Conservation (phyloP, 2,888 invertebrate species). For the Hirtodrosophila duncani region DNA sequence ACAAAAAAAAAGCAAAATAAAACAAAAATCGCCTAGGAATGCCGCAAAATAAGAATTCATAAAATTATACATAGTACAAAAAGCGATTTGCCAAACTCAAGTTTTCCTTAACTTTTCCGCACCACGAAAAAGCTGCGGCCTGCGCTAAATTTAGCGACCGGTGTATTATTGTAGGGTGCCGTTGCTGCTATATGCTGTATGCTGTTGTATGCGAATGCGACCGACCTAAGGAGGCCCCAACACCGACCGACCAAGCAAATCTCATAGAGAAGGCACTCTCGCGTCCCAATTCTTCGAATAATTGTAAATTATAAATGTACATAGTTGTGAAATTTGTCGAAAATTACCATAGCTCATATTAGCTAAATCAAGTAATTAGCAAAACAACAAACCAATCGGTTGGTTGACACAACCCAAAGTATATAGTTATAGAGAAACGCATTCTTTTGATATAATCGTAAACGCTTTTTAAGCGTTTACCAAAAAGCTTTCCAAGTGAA, state of each 20-base stretch:
- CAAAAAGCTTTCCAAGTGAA: slow-evolving; percentile 7
- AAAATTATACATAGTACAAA: slow-evolving; percentile 56
- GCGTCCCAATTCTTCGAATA: no score
- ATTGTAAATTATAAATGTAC: no score
- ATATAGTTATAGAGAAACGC: no score
- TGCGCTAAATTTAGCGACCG: slow-evolving; percentile 63
- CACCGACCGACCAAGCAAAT: slow-evolving; percentile 1
- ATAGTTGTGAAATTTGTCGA: no score
- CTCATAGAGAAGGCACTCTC: no score
- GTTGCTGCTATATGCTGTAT: slow-evolving; percentile 51
- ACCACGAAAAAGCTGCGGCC: slow-evolving; percentile 44
- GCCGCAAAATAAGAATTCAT: slow-evolving; percentile 43
- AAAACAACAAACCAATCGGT: no score
- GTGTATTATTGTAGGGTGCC: slow-evolving; percentile 59
- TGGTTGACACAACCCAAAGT: no score
- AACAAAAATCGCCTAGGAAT: slow-evolving; percentile 19
- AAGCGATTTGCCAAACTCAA: slow-evolving; percentile 61
- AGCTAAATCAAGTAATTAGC: no score
- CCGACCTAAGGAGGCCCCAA: slow-evolving; percentile 17
- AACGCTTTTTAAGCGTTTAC: slow-evolving; percentile 12
- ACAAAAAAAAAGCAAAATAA: slow-evolving; percentile 19
- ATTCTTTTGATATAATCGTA: no score
- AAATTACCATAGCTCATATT: no score
- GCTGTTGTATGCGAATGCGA: slow-evolving; percentile 21
- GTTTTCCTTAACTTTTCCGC: slow-evolving; percentile 35